Conservation (phyloP, 1,140 invertebrate genomes). For the Tigriopus japonicus region DNA sequence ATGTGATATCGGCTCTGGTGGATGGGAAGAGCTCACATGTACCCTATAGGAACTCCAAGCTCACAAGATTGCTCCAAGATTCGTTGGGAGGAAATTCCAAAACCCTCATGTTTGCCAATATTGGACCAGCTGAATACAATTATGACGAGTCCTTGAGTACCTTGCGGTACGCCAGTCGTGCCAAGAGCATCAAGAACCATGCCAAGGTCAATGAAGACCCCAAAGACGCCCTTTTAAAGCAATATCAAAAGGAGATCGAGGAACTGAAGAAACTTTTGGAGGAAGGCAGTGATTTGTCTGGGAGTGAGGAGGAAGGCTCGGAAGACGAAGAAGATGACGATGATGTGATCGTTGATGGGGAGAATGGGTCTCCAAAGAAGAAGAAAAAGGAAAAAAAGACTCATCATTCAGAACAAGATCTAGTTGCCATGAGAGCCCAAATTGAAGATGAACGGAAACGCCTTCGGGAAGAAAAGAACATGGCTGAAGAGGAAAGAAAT, state of each 20-base stretch:
- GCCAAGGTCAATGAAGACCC: constrained; percentile 86
- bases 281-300: constrained; percentile 26
- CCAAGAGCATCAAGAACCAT: constrained; percentile 93
- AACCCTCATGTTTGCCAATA: constrained; percentile 86
- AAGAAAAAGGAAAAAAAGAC: constrained; percentile 19
- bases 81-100: constrained; percentile 90
- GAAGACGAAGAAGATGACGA: constrained; percentile 27
- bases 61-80: constrained; percentile 78
- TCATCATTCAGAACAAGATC: constrained; percentile 12
- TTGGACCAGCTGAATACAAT: constrained; percentile 87
- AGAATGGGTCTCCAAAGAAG: constrained; percentile 17
- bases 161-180: constrained; percentile 83
- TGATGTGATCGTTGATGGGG: constrained; percentile 19
- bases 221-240: constrained; percentile 81
- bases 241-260: constrained; percentile 93
- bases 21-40: constrained; percentile 85
- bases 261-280: constrained; percentile 67
- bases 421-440: constrained; percentile 22
- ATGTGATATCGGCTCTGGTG: constrained; percentile 84
- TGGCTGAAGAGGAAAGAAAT: constrained; percentile 46
- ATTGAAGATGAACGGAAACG: constrained; percentile 32
- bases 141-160: constrained; percentile 96
- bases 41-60: constrained; percentile 83
- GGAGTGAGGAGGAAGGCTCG: constrained; percentile 26
- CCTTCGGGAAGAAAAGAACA: constrained; percentile 31